Evolutionary conservation across 1,140 invertebrate genomes (phyloP), one percentile per base, ranked within the genome.

Genomic region (Eriosoma lanigerum): DNA sequence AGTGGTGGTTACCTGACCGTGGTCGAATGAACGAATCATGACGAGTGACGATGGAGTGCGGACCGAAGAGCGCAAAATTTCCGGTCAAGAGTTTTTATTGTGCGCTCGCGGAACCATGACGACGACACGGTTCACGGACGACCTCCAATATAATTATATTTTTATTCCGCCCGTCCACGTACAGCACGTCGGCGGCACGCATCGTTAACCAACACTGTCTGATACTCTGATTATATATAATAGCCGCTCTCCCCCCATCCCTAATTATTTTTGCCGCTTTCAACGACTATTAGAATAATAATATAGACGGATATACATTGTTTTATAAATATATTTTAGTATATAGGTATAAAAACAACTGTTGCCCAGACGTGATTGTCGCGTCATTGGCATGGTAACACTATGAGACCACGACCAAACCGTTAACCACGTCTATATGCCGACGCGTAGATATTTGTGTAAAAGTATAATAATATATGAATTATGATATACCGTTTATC

Each of bases 71-170:
- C 21, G 52, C 73, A 60, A 54, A 78, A 78, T 78, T 78, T 78
- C 56, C 73, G 73, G 73, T 78, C 73, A 78, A 60, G 32, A 58
- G 73, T 62, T 60, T 78, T 32, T n/a, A 26, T 60, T 26, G 73
- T 60, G 73, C 32, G 44, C 48, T 56, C 54, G 73, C 38, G 56
- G 54, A 44, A 78, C 73, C 54, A 60, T 78, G 73, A 78, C 56
- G 56, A 46, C 72, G 73, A 78, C 32, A 62, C 15, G 73, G 73
- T 78, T 60, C 73, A 60, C 73, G 56, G 73, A 24, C 29, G 72
- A 24, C 73, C 52, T 78, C 73, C 73, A 58, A 68, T 13, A 48
- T 4, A 13, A 10, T 15, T 12, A 24, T n/a, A n/a, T n/a, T n/a
- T 6, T 24, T 15, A 44, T 32, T 29, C n/a, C n/a, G 32, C 32